These are phyloP conservation scores for Zelleria hepariella DNA, from an alignment of 2,888 invertebrate species.

Conservation along the genomic window DNA sequence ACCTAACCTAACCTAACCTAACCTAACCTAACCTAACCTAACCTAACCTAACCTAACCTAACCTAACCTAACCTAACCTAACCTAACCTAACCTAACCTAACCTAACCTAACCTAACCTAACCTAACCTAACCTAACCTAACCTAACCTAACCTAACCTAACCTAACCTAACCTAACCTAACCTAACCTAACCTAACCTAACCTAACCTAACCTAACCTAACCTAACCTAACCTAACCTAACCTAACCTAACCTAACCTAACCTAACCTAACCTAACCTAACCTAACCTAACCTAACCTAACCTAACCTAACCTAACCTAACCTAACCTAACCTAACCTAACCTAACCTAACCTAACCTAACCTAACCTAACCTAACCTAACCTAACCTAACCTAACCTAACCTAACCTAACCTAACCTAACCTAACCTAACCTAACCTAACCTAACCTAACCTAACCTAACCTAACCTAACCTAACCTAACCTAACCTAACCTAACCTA, in stretches of 20 bases:
- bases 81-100: slow-evolving; percentile 7
- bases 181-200: slow-evolving; percentile 7
- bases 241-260: slow-evolving; percentile 7
- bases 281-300: slow-evolving; percentile 6
- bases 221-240: slow-evolving; percentile 7
- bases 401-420: slow-evolving; percentile 6
- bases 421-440: slow-evolving; percentile 6
- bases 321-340: slow-evolving; percentile 8
- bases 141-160: slow-evolving; percentile 5
- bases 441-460: slow-evolving; percentile 5
- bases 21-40: slow-evolving; percentile 8
- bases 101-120: slow-evolving; percentile 8
- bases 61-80: slow-evolving; percentile 8
- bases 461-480: slow-evolving; percentile 6
- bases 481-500: slow-evolving; percentile 6
- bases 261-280: slow-evolving; percentile 9
- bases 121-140: slow-evolving; percentile 9
- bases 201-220: slow-evolving; percentile 6
- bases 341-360: slow-evolving; percentile 6
- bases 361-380: slow-evolving; percentile 6
- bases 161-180: slow-evolving; percentile 8
- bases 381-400: slow-evolving; percentile 6
- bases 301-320: slow-evolving; percentile 4
- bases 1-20: slow-evolving; percentile 9
- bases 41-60: slow-evolving; percentile 8